A percentile compares a stretch with the other conserved stretches of the same genome.
Conservation (phyloP, 1,140 invertebrate genomes). For the Notospermus geniculatus region DNA sequence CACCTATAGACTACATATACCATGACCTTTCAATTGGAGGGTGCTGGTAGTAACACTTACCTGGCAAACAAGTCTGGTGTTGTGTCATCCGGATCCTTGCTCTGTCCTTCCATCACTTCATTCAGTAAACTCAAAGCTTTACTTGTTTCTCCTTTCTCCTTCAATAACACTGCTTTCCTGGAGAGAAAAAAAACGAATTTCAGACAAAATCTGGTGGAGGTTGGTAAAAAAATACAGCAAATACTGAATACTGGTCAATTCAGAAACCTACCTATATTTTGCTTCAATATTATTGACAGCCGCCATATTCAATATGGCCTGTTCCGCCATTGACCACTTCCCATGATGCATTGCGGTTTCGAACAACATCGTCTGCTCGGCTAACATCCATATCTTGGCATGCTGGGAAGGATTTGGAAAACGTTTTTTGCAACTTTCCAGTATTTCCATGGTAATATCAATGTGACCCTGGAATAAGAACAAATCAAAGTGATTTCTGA, state of each 20-base stretch:
- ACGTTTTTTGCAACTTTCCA: neutral
- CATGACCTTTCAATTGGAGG: no score
- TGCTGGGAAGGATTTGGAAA: slow-evolving; percentile 53
- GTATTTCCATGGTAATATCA: slow-evolving; percentile 3
- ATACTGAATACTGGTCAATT: no score
- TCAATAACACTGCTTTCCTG: slow-evolving; percentile 41
- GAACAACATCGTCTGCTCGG: slow-evolving; percentile 66
- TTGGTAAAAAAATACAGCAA: no score
- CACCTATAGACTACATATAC: no score
- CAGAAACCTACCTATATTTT: slow-evolving; percentile 20
- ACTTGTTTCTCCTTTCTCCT: slow-evolving; percentile 46
- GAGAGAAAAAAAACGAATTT: no score
- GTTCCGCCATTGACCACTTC: slow-evolving; percentile 73
- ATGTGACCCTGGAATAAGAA: neutral
- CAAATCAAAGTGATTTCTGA: no score
- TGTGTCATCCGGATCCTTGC: slow-evolving; percentile 11
- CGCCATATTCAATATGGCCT: slow-evolving; percentile 70
- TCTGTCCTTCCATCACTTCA: slow-evolving; percentile 31
- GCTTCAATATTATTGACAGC: slow-evolving; percentile 68
- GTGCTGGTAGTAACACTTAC: slow-evolving; percentile 17
- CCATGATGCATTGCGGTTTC: slow-evolving; percentile 65
- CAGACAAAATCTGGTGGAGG: no score
- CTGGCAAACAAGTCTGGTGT: slow-evolving; percentile 40
- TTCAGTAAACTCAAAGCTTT: slow-evolving; percentile 36
- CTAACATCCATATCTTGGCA: slow-evolving; percentile 67